phyloP scores from a whole-genome alignment of 2,797 vertebrate species.

The Eremophila alpestris region DNA sequence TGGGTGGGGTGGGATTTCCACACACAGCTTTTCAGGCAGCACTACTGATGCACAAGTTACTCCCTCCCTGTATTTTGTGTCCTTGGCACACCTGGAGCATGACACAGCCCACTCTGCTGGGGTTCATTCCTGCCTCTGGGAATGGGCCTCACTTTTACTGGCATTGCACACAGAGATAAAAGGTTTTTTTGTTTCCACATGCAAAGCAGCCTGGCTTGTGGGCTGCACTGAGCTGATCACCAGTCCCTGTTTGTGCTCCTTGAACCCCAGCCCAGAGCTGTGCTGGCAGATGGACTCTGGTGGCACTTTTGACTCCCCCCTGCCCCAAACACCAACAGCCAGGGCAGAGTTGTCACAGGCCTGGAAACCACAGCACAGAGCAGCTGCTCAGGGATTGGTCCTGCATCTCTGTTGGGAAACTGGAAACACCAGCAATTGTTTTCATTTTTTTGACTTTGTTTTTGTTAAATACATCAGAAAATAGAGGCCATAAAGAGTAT shows the following conservation, averaged over 20 bases:
- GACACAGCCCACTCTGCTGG: accelerated
- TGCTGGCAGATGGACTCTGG: background rate
- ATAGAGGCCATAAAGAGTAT: constrained; percentile 21
- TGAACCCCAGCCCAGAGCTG: background rate
- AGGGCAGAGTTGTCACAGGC: background rate
- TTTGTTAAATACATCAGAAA: constrained; percentile 4
- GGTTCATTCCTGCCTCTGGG: background rate
- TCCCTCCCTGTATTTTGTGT: background rate
- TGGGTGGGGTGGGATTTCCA: background rate
- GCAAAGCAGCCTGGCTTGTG: background rate
- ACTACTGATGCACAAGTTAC: background rate
- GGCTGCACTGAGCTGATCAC: background rate
- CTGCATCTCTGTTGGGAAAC: constrained; percentile 17
- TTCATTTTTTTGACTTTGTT: background rate
- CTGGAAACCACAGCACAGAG: background rate
- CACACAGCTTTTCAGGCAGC: background rate
- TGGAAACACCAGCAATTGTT: constrained; percentile 70
- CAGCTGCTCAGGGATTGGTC: constrained; percentile 25
- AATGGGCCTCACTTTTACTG: background rate
- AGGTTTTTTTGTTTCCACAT: background rate
- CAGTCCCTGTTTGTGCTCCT: background rate
- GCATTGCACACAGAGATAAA: accelerated
- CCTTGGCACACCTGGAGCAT: background rate
- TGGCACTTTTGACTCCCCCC: background rate
- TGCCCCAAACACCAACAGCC: background rate